phyloP scores from a whole-genome alignment of 2,797 vertebrate species.

The Gouania willdenowi region DNA sequence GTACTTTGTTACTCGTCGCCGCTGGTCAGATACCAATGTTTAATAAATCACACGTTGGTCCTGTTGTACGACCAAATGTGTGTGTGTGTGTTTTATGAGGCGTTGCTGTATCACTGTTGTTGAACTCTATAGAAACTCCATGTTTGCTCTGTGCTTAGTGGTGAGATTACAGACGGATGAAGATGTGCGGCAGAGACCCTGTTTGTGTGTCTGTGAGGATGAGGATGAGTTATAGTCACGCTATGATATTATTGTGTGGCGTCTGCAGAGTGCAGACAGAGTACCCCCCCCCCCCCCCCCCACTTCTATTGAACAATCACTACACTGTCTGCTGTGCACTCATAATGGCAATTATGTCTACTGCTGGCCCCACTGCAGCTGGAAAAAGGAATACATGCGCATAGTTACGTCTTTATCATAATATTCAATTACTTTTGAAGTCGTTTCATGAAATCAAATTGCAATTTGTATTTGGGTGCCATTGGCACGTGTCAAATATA shows the following conservation, averaged over 20 bases:
- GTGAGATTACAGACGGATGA: slow-evolving; percentile 38
- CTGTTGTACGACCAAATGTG: no score
- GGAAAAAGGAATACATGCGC: no score
- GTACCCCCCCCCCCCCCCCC: slow-evolving; percentile 27
- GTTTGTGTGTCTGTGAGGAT: slow-evolving; percentile 17
- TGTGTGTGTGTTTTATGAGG: slow-evolving; percentile 45
- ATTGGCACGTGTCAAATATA: no score
- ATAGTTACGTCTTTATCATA: no score
- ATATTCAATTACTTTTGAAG: no score
- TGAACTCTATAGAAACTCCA: slow-evolving; percentile 34
- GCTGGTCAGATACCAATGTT: no score
- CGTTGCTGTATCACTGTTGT: slow-evolving; percentile 36
- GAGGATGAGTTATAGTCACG: slow-evolving; percentile 57
- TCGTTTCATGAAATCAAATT: no score
- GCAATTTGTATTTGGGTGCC: no score
- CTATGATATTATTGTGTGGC: slow-evolving; percentile 61
- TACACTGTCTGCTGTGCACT: slow-evolving; percentile 60
- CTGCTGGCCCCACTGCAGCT: slow-evolving; percentile 40
- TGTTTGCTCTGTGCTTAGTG: slow-evolving; percentile 57
- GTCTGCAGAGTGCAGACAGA: slow-evolving; percentile 58
- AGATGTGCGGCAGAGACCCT: slow-evolving; percentile 21
- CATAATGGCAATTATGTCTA: slow-evolving; percentile 66
- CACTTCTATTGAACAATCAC: slow-evolving; percentile 56
- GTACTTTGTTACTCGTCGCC: no score
- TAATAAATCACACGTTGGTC: no score